Evolutionary conservation across 1,140 invertebrate species (phyloP), one percentile per base, ranked within the genome.

Genomic region (Drosophila parabipectinata): DNA sequence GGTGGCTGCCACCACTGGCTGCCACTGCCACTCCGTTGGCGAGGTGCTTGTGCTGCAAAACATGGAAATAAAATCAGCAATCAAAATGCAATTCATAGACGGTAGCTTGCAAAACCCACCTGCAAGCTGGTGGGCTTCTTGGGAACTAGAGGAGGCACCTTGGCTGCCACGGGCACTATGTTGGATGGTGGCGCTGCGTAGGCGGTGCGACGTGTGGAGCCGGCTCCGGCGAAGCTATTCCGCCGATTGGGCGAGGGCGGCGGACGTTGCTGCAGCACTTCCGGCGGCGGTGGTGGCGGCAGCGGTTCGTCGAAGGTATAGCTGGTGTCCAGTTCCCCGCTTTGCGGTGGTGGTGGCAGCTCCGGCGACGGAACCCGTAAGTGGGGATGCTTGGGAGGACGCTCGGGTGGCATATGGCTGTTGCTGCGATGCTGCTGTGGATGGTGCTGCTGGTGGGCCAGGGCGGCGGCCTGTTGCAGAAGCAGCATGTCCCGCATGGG

Each of bases 321-420:
- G 30, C 71, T 94, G 72, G 94, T 94, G 75, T 94, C 94, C 72
- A 95, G 94, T 26, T 94, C 41, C 41, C 41, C 92, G 14, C 94
- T 94, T 6, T 94, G 94, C 6, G 95, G 95, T 7, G 95, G 95
- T 5, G 95, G 94, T n/a, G 95, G 95, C 73, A 96, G 79, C 79
- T 96, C 95, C 0, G 95, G 95, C 81, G 95, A 95, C 1, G 95
- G 93, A n/a, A 95, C 92, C 21, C 94, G 92, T 32, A 92, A 81
- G 79, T 96, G 95, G 0, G 95, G 95, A 89, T 96, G 96, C 91
- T 97, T 97, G 4, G 93, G 93, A 37, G 93, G 93, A 37, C 93
- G 92, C 73, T 96, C 96, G 1, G 96, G 96, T 0, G 95, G 94
- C 94, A 94, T 48, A 26, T 60, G 57, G n/a, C 44, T 56, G 30